Base-by-base conservation (phyloP, 37 sponge, comb jelly and placozoan genomes). In the Beroe forskalii region DNA sequence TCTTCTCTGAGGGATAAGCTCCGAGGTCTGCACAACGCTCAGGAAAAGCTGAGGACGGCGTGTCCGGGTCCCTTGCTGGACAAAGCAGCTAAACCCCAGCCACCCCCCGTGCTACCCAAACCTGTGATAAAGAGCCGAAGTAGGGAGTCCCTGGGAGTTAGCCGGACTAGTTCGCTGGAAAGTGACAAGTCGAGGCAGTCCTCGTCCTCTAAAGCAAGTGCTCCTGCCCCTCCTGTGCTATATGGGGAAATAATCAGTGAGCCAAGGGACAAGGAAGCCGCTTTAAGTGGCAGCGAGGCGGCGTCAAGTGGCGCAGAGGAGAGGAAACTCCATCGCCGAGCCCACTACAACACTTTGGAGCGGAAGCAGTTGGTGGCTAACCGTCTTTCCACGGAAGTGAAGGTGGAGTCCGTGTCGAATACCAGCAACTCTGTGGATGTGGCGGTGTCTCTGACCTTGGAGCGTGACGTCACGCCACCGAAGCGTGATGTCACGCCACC, bases 41-140 rank as follows among this genome's bases (percentile, higher is more conserved):
- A 48, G 55, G 86, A 80, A 37, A 80, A 80, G 30, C 86, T 80
- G 30, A 80, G 40, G 86, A 38, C 86, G 30, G 86, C 86, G 28
- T 43, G 43, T 23, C 86, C 86, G 22, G 8, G 33, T 36, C 72
- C 72, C 72, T 6, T 48, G 6, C 12, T 48, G 55, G 72, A 69
- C 9, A 31, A 33, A 4, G 8, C 27, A 1, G 32, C 12, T 0
- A 35, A 28, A 28, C 17, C 72, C 72, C 28, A 69, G 32, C 55
- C 55, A 48, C 72, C 72, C 19, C 72, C 72, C 12, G 72, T 69
- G 28, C 38, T 69, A 36, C 72, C 72, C 4, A 69, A 69, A 36
- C 72, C 72, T 36, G 27, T 63, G 24, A 3, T 22, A 3, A 63
- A 27, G 27, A 14, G 19, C 19, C 36, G 27, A 8, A 69, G 72